These are phyloP conservation scores for Chrysolina oricalcia DNA, from an alignment of 2,888 invertebrate species.

Conservation along the genomic window DNA sequence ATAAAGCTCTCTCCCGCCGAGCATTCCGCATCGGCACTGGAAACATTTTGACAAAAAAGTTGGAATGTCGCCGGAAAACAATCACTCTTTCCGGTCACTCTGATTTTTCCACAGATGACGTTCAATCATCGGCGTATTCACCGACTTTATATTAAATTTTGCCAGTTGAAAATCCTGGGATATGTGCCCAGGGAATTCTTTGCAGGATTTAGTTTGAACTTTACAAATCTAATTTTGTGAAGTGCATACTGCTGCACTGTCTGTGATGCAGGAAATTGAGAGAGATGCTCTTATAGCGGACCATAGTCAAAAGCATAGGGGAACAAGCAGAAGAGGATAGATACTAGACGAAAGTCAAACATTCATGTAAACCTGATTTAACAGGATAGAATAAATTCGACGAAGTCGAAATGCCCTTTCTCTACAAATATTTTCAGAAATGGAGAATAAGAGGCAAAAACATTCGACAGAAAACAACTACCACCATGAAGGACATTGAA, in stretches of 20 bases:
- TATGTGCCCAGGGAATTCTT: background rate
- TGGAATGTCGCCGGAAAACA: background rate
- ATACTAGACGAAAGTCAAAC: too few species aligned
- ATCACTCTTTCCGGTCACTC: slow-evolving; percentile 12
- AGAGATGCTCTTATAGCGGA: background rate
- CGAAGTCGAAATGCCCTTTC: too few species aligned
- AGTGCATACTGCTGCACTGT: background rate
- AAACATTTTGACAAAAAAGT: slow-evolving; percentile 12
- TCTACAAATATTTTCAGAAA: too few species aligned
- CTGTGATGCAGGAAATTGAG: background rate
- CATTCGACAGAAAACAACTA: too few species aligned
- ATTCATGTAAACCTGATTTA: too few species aligned
- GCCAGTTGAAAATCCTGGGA: background rate
- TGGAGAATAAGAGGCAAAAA: too few species aligned
- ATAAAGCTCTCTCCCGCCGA: slow-evolving; percentile 5
- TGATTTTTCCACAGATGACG: slow-evolving; percentile 8
- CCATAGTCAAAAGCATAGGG: too few species aligned
- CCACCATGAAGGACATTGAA: too few species aligned
- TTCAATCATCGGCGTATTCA: slow-evolving; percentile 1
- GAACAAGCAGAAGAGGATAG: too few species aligned
- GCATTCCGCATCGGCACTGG: slow-evolving; percentile 10
- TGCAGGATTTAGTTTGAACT: background rate
- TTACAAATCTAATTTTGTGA: background rate
- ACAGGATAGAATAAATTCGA: too few species aligned
- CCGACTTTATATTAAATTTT: slow-evolving; percentile 24